phyloP scores from a whole-genome alignment of 2,888 invertebrate genomes.

The Phortica magna region DNA sequence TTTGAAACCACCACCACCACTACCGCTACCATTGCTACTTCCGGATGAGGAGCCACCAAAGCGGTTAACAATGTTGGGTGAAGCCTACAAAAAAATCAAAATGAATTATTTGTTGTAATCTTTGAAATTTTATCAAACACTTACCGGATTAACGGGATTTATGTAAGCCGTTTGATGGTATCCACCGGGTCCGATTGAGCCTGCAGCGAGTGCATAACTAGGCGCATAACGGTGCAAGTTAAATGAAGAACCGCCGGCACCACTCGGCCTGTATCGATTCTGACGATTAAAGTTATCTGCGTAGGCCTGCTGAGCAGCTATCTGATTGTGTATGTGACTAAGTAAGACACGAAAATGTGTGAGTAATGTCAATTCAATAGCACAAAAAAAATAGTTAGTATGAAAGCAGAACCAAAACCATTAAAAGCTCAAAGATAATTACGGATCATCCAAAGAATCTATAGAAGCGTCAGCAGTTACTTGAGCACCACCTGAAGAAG shows the following conservation, averaged over 20 bases:
- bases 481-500: conserved; percentile 70
- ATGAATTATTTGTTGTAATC: background rate
- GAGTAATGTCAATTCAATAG: background rate
- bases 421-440: conserved; percentile 58
- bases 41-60: conserved; percentile 54
- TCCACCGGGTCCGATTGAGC: conserved; percentile 80
- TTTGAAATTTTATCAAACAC: conserved; percentile 43
- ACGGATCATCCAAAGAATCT: conserved; percentile 69
- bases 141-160: conserved; percentile 82
- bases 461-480: conserved; percentile 72
- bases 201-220: conserved; percentile 80
- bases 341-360: background rate
- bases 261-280: conserved; percentile 49
- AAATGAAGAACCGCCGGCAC: conserved; percentile 44
- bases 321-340: conserved; percentile 72
- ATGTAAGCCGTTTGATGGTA: conserved; percentile 81
- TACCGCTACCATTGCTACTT: too few relatives aligned
- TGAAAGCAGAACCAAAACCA: conserved; percentile 29
- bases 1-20: conserved; percentile 72
- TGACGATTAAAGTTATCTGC: conserved; percentile 62
- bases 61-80: conserved; percentile 72
- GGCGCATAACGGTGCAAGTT: conserved; percentile 70
- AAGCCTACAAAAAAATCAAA: conserved; percentile 50
- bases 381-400: conserved; percentile 10
- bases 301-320: conserved; percentile 69